Evolutionary conservation across 2,797 vertebrate species (phyloP).

Genomic region (Meda fulgida): DNA sequence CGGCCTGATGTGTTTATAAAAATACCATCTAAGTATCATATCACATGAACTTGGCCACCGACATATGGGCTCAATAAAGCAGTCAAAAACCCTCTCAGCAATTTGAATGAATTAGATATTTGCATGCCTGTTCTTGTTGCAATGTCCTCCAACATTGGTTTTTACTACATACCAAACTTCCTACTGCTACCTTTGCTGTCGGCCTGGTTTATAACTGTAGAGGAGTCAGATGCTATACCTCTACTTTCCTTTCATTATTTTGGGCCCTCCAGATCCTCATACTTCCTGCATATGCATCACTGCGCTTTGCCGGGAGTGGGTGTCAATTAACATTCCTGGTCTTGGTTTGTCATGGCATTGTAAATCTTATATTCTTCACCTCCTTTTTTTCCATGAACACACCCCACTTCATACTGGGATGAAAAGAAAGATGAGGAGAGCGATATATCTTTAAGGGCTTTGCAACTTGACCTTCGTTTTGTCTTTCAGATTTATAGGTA

Average conservation of each 20-base stretch:
- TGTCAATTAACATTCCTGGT: constrained; percentile 79
- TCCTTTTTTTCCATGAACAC: constrained; percentile 61
- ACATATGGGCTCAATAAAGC: constrained; percentile 54
- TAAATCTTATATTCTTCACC: constrained; percentile 73
- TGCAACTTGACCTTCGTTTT: constrained; percentile 20
- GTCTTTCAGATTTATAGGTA: constrained; percentile 35
- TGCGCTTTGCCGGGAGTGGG: constrained; percentile 65
- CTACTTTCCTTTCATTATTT: constrained; percentile 53
- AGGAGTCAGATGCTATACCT: constrained; percentile 34
- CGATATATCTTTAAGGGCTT: constrained; percentile 45
- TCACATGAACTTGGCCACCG: constrained; percentile 33
- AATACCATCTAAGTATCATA: constrained; percentile 42
- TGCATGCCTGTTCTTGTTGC: constrained; percentile 50
- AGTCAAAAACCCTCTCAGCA: constrained; percentile 40
- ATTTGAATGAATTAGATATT: constrained; percentile 49
- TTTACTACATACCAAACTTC: constrained; percentile 48
- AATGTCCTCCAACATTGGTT: constrained; percentile 32
- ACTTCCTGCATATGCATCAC: constrained; percentile 51
- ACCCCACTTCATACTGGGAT: constrained; percentile 65
- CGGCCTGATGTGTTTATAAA: constrained; percentile 40
- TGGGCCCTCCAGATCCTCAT: constrained; percentile 50
- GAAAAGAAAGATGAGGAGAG: constrained; percentile 61
- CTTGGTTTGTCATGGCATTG: constrained; percentile 69
- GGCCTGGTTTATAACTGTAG: constrained; percentile 68
- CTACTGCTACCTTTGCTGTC: constrained; percentile 50